Conservation (phyloP, 2,797 vertebrate genomes). For the Chelmon rostratus region DNA sequence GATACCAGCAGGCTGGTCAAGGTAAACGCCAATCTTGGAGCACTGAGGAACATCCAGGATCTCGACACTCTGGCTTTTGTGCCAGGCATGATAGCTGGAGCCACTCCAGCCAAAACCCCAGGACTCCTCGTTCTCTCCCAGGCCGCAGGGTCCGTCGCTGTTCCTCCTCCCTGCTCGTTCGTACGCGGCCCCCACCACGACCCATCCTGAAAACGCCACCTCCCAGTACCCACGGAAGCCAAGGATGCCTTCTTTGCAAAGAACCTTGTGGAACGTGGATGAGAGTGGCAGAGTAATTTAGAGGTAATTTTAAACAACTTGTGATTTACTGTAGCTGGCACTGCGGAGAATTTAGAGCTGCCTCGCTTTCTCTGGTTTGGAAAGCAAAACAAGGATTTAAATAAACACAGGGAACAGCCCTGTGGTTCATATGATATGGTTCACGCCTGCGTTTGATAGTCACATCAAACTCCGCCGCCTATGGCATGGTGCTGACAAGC, state of each 20-base stretch:
- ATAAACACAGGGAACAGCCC: conserved; percentile 40
- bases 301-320: conserved; percentile 15
- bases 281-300: conserved; percentile 17
- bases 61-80: conserved; percentile 52
- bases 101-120: conserved; percentile 82
- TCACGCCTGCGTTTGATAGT: conserved; percentile 28
- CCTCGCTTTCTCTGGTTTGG: conserved; percentile 6
- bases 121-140: conserved; percentile 82
- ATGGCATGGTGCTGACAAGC: conserved; percentile 1
- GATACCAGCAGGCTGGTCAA: conserved; percentile 80
- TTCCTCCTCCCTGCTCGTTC: conserved; percentile 73
- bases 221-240: conserved; percentile 81
- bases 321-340: conserved; percentile 44
- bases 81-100: conserved; percentile 75
- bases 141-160: conserved; percentile 70
- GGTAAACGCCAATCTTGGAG: conserved; percentile 70
- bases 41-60: conserved; percentile 55
- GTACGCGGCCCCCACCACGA: conserved; percentile 69
- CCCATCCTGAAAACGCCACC: conserved; percentile 74
- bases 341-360: not conserved
- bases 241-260: conserved; percentile 77
- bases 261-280: conserved; percentile 64
- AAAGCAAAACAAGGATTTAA: conserved; percentile 41
- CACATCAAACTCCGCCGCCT: conserved; percentile 1
- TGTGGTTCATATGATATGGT: conserved; percentile 10